These are phyloP conservation scores for Lycodopsis pacificus DNA, from an alignment of 2,797 vertebrate species.

Conservation along the genomic window DNA sequence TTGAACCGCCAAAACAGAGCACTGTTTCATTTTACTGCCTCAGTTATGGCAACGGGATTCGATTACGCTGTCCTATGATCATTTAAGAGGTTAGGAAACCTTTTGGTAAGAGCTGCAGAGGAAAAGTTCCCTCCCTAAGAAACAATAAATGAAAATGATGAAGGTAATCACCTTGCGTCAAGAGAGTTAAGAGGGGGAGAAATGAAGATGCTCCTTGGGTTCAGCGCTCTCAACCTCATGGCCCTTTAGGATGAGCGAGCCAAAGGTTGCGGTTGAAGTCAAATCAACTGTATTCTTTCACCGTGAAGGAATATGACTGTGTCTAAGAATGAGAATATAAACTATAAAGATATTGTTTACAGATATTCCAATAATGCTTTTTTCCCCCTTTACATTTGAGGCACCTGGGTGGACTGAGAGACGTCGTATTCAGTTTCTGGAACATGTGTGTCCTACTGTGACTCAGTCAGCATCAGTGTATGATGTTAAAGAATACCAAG, in stretches of 20 bases:
- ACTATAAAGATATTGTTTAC: neutral
- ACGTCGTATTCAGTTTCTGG: neutral
- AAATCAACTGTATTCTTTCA: slow-evolving; percentile 29
- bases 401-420: neutral
- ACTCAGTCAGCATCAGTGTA: neutral
- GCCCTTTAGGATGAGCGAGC: slow-evolving; percentile 47
- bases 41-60: slow-evolving; percentile 51
- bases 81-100: slow-evolving; percentile 41
- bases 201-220: slow-evolving; percentile 41
- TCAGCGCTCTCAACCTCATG: slow-evolving; percentile 52
- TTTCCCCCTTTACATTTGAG: neutral
- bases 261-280: slow-evolving; percentile 48
- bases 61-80: slow-evolving; percentile 41
- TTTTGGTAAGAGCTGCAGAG: slow-evolving; percentile 29
- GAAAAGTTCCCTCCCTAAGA: slow-evolving; percentile 23
- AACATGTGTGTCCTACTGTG: no score
- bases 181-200: slow-evolving; percentile 55
- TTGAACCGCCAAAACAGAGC: slow-evolving; percentile 4
- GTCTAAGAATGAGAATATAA: neutral
- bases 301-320: neutral
- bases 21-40: slow-evolving; percentile 39
- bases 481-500: neutral
- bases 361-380: neutral
- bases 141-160: slow-evolving; percentile 51
- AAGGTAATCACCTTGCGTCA: slow-evolving; percentile 60